Percentiles rank a stretch among this genome's conserved stretches.
Evolutionary conservation across 2,113 vertebrate genomes (phyloP).

Genomic region (Pao palembangensis): DNA sequence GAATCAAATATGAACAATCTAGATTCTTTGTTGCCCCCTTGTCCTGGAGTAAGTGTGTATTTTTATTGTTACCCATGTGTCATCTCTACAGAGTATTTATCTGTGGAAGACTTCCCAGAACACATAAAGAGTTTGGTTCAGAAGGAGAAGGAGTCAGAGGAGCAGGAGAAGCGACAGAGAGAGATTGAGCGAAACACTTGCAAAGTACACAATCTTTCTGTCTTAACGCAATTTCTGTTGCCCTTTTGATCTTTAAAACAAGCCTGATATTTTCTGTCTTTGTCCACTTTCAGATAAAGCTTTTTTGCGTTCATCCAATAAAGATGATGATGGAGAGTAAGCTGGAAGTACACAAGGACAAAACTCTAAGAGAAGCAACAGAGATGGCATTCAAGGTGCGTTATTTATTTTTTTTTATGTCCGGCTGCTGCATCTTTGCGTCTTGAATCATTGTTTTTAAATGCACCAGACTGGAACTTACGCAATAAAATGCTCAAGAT

Average conservation of each 20-base stretch:
- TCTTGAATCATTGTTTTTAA: background rate
- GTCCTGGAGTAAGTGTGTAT: background rate
- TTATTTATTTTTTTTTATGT: background rate
- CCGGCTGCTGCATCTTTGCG: background rate
- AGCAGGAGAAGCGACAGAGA: slow-evolving; percentile 94
- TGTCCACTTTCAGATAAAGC: slow-evolving; percentile 83
- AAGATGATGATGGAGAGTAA: slow-evolving; percentile 98
- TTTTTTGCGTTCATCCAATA: slow-evolving; percentile 95
- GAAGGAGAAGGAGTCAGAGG: slow-evolving; percentile 93
- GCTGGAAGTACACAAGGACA: slow-evolving; percentile 97
- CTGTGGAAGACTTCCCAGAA: slow-evolving; percentile 88
- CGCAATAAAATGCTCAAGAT: background rate
- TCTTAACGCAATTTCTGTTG: background rate
- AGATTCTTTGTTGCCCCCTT: background rate
- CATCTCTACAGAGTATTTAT: slow-evolving; percentile 83
- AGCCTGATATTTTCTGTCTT: background rate
- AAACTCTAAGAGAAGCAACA: slow-evolving; percentile 90
- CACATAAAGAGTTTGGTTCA: slow-evolving; percentile 92
- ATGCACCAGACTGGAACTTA: background rate
- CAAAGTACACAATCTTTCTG: slow-evolving; percentile 78
- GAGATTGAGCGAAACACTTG: slow-evolving; percentile 98
- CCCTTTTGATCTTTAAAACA: background rate
- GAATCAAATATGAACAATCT: background rate
- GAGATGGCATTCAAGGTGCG: slow-evolving; percentile 92
- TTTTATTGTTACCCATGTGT: slow-evolving; percentile 5